A percentile compares a stretch with the other conserved stretches of the same genome.
phyloP scores from a whole-genome alignment of 2,797 vertebrate species.

The Austrolebias charrua region DNA sequence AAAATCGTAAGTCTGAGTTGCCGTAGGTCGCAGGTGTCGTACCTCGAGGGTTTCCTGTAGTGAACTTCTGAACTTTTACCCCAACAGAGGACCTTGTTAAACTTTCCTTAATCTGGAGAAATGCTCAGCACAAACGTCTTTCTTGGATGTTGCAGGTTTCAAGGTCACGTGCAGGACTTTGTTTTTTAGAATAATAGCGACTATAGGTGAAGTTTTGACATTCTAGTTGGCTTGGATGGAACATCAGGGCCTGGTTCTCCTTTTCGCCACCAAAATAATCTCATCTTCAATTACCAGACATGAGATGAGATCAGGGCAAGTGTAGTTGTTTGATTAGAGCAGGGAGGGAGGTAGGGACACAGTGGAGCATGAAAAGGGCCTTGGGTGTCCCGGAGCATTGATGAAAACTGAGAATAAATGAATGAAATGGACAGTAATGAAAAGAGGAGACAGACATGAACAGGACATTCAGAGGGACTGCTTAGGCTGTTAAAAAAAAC shows the following conservation, averaged over 20 bases:
- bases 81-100: constrained; percentile 17
- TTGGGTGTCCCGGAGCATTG: constrained; percentile 43
- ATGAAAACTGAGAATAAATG: constrained; percentile 48
- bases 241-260: constrained; percentile 19
- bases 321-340: constrained; percentile 52
- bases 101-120: constrained; percentile 25
- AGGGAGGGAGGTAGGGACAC: constrained; percentile 24
- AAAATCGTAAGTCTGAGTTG: too few species aligned
- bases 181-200: constrained; percentile 48
- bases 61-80: constrained; percentile 15
- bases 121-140: constrained; percentile 18
- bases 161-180: constrained; percentile 24
- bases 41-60: too few species aligned
- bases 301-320: constrained; percentile 56
- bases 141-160: constrained; percentile 26
- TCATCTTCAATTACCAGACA: constrained; percentile 64
- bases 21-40: too few species aligned
- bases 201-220: constrained; percentile 47
- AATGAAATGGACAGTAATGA: constrained; percentile 66
- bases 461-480: constrained; percentile 42
- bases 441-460: constrained; percentile 43
- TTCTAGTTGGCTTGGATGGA: constrained; percentile 47
- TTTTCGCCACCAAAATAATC: constrained; percentile 37
- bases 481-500: constrained; percentile 32
- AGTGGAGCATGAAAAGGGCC: constrained; percentile 48